phyloP scores from a whole-genome alignment of 2,113 vertebrate species.

The Nothobranchius kuhntae region DNA sequence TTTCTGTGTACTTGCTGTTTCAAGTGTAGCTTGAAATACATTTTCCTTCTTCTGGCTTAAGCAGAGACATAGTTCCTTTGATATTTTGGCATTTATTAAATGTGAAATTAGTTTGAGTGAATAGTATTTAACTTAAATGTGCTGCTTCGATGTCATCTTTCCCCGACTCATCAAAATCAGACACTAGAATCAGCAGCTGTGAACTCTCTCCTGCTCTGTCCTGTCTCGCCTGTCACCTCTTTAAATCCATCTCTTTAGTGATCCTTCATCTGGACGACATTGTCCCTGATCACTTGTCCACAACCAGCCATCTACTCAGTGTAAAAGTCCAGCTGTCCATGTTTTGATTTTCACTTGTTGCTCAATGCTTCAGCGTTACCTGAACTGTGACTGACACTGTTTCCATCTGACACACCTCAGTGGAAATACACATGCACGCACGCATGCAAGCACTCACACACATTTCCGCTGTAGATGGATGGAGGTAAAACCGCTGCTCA shows the following conservation, averaged over 20 bases:
- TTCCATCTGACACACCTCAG: slow-evolving; percentile 18
- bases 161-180: background rate
- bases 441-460: slow-evolving; percentile 4
- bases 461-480: background rate
- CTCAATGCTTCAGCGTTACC: slow-evolving; percentile 19
- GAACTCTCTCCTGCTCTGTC: slow-evolving; percentile 17
- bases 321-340: slow-evolving; percentile 55
- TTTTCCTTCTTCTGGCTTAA: too few species aligned
- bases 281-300: slow-evolving; percentile 43
- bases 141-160: background rate
- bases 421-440: background rate
- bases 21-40: too few species aligned
- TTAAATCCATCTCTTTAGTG: slow-evolving; percentile 16
- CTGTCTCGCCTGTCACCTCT: slow-evolving; percentile 39
- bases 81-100: too few species aligned
- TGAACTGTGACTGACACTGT: slow-evolving; percentile 51
- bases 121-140: background rate
- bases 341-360: slow-evolving; percentile 76
- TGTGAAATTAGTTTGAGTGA: too few species aligned
- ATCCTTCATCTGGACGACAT: slow-evolving; percentile 17
- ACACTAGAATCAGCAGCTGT: background rate
- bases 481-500: slow-evolving; percentile 20
- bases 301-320: background rate
- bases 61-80: too few species aligned
- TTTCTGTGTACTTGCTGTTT: too few species aligned